phyloP scores from a whole-genome alignment of 1,140 invertebrate genomes.

The Drosophila ficusphila region DNA sequence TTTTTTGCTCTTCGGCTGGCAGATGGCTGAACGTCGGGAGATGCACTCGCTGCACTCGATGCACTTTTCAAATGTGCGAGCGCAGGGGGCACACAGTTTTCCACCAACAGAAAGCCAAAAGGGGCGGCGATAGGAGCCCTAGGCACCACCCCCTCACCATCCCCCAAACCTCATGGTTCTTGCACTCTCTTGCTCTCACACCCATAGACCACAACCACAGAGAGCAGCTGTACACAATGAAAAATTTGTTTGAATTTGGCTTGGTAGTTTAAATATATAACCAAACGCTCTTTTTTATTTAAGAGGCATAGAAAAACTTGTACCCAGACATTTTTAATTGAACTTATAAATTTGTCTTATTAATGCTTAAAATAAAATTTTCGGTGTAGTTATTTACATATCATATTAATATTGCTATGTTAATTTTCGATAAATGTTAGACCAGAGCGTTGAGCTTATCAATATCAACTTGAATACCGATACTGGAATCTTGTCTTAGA shows the following conservation, averaged over 20 bases:
- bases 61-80: constrained; percentile 77
- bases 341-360: too few species aligned
- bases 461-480: too few species aligned
- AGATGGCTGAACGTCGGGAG: constrained; percentile 27
- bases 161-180: neutral
- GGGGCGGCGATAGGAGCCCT: constrained; percentile 60
- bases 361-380: too few species aligned
- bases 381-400: neutral
- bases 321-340: too few species aligned
- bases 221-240: constrained; percentile 13
- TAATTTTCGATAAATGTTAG: neutral
- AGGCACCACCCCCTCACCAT: constrained; percentile 6
- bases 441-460: neutral
- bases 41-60: constrained; percentile 52
- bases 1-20: constrained; percentile 27
- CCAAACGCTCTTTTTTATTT: too few species aligned
- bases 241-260: too few species aligned
- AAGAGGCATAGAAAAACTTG: too few species aligned
- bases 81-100: constrained; percentile 61
- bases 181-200: constrained; percentile 31
- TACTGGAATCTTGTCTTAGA: too few species aligned
- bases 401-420: neutral
- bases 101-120: constrained; percentile 34
- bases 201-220: constrained; percentile 43
- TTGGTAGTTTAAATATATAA: too few species aligned